Evolutionary conservation across 2,113 vertebrate species (phyloP), one percentile per base, ranked within the genome.

Genomic region (Argyrosomus japonicus): DNA sequence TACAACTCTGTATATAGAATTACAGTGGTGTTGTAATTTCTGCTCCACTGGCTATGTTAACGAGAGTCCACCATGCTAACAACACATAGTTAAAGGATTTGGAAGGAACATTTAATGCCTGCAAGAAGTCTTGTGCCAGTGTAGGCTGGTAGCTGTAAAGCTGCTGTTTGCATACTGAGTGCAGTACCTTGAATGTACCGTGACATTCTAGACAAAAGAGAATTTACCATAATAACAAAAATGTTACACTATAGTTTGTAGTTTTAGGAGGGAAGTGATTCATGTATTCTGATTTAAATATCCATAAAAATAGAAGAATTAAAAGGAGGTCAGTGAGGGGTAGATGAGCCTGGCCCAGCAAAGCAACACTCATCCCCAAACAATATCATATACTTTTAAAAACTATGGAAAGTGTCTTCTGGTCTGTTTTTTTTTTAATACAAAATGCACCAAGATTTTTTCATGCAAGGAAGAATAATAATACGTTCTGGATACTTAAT

Each of bases 21-120:
- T 6, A 61, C 51, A 36, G 67, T 51, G n/a, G 45, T 23, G 74
- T 68, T 80, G 68, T 57, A 70, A 73, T 68, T 75, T 67, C 69
- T 81, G 81, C 69, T 62, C 7, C 12, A 17, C 57, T 65, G 56
- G 54, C 65, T 61, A 50, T 63, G 60, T 61, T 84, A 81, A 74
- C 60, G 10, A 77, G 36, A 73, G 40, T 68, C 68, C 21, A 2
- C 61, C 69, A 64, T 23, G 61, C 57, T 64, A 78, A 27, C 76
- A 70, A 68, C 65, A 76, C 62, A 58, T 32, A 36, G 50, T 75
- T 81, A 69, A 71, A 73, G 50, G 58, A 40, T 78, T 78, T 83
- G 47, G 75, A 45, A 36, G 63, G 56, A 47, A 56, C 23, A n/a
- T 69, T 45, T 50, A 1, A 80, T 68, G 51, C 18, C 40, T 63